Percentiles rank a stretch among this genome's conserved stretches.
Evolutionary conservation across 2,113 vertebrate genomes (phyloP).

Genomic region (Dicrurus megarhynchus): DNA sequence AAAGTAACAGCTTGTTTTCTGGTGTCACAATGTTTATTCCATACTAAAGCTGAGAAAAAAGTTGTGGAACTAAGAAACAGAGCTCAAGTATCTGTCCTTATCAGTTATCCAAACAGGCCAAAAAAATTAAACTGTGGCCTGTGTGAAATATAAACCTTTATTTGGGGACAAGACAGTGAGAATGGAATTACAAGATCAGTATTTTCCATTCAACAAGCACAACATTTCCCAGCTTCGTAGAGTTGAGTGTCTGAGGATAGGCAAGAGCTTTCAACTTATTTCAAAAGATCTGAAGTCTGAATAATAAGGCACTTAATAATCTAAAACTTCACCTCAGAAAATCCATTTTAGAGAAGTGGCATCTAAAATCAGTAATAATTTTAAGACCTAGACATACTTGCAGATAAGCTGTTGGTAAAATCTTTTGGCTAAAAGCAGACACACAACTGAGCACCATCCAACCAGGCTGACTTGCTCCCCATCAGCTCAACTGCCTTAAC

Average conservation of each 20-base stretch:
- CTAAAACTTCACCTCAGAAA: background rate
- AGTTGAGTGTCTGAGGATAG: background rate
- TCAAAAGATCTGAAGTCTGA: background rate
- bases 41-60: background rate
- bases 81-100: background rate
- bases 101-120: background rate
- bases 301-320: background rate
- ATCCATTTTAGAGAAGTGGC: background rate
- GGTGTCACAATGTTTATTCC: background rate
- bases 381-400: background rate
- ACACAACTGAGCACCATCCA: background rate
- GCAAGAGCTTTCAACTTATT: background rate
- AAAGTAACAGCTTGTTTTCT: background rate
- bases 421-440: background rate
- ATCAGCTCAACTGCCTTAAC: background rate
- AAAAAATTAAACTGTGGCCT: background rate
- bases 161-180: background rate
- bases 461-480: background rate
- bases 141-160: background rate
- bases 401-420: background rate
- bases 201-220: background rate
- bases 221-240: background rate
- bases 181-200: background rate
- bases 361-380: background rate
- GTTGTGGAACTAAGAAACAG: background rate